Conservation (phyloP, 2,888 invertebrate genomes). For the Ormia ochracea region DNA sequence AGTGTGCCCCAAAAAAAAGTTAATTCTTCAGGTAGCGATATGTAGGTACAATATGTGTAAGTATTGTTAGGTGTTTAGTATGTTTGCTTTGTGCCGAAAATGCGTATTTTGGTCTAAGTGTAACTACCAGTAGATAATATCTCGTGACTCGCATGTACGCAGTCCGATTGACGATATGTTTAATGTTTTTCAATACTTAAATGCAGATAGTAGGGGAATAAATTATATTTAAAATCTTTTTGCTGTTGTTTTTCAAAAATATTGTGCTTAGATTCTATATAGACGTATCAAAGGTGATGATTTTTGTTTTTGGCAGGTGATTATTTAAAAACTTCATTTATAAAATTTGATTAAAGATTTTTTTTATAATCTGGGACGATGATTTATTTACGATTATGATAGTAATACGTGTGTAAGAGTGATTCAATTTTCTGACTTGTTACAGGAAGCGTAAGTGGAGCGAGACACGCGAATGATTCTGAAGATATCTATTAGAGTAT, state of each 20-base stretch:
- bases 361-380: background rate
- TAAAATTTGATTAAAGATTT: background rate
- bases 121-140: background rate
- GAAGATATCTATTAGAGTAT: too few species aligned
- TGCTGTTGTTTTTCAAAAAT: constrained; percentile 6
- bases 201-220: background rate
- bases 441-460: background rate
- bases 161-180: background rate
- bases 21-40: too few species aligned
- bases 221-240: background rate
- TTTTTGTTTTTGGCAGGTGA: constrained; percentile 9
- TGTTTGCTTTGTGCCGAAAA: too few species aligned
- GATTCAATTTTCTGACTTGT: background rate
- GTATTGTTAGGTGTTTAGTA: too few species aligned
- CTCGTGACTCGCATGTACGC: background rate
- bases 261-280: constrained; percentile 45
- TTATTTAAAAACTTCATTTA: constrained; percentile 3
- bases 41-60: too few species aligned
- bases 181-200: background rate
- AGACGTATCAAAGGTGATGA: constrained; percentile 46
- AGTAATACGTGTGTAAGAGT: background rate
- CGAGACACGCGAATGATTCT: too few species aligned
- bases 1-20: too few species aligned
- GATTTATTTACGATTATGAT: background rate
- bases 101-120: too few species aligned